A percentile compares a stretch with the other conserved stretches of the same genome.
Conservation (phyloP, 2,888 invertebrate species). For the Busseola fusca region DNA sequence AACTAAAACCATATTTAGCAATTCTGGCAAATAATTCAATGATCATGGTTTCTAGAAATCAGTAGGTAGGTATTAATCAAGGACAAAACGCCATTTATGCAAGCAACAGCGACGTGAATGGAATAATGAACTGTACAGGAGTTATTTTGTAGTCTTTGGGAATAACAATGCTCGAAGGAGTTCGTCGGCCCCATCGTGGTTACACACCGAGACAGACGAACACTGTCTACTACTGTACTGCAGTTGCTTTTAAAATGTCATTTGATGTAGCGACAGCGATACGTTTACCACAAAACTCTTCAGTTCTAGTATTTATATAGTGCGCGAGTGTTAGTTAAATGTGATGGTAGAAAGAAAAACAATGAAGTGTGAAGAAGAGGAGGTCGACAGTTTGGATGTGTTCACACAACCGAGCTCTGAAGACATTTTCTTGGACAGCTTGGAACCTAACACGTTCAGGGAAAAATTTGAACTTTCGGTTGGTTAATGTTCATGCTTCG, state of each 20-base stretch:
- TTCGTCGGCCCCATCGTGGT: constrained; percentile 83
- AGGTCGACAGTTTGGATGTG: constrained; percentile 82
- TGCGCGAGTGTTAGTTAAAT: constrained; percentile 55
- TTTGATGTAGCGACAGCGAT: constrained; percentile 69
- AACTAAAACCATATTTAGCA: constrained; percentile 4
- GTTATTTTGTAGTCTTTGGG: constrained; percentile 81
- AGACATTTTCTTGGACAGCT: constrained; percentile 82
- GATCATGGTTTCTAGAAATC: constrained; percentile 60
- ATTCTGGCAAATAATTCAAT: constrained; percentile 37
- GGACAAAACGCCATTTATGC: constrained; percentile 77
- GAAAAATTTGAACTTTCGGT: constrained; percentile 77
- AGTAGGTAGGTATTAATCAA: constrained; percentile 69
- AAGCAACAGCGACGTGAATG: constrained; percentile 76
- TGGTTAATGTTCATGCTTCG: constrained; percentile 60
- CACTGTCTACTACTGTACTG: constrained; percentile 68
- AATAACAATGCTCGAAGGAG: constrained; percentile 83
- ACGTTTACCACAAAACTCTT: constrained; percentile 48
- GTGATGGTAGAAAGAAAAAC: constrained; percentile 81
- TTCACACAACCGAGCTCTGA: constrained; percentile 71
- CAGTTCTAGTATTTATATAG: constrained; percentile 50
- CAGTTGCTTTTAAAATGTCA: constrained; percentile 75
- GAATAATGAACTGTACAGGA: constrained; percentile 80
- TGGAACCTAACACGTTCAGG: constrained; percentile 78
- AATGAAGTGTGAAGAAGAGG: constrained; percentile 80
- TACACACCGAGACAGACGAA: constrained; percentile 77